Conservation (phyloP, 23 tunicate genomes). For the Pegea sp. region DNA sequence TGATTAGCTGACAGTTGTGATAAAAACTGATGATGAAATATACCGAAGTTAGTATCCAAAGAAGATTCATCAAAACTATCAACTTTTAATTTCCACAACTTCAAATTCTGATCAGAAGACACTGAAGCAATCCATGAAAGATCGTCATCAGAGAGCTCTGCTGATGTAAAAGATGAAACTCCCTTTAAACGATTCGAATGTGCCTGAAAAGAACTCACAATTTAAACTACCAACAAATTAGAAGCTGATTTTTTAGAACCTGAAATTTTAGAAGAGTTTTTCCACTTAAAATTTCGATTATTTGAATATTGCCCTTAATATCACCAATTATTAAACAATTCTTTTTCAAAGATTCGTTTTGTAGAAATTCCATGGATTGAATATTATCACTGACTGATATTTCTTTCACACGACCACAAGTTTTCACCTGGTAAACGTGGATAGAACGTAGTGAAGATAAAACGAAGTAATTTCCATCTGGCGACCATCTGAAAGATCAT, state of each 20-base stretch:
- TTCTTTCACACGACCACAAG: constrained; percentile 31
- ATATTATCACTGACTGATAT: not conserved
- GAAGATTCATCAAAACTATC: too few relatives aligned
- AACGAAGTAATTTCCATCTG: constrained; percentile 27
- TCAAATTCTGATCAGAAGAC: constrained; percentile 28
- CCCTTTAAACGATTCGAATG: constrained; percentile 34
- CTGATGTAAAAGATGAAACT: constrained; percentile 4
- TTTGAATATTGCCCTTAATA: constrained; percentile 10
- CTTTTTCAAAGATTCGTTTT: not conserved
- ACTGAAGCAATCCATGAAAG: constrained; percentile 26
- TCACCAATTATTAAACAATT: constrained; percentile 14
- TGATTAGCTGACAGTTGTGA: too few relatives aligned
- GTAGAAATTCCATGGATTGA: constrained; percentile 13
- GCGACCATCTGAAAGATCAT: constrained; percentile 14
- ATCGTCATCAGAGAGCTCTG: constrained; percentile 2
- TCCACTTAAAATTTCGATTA: constrained; percentile 9
- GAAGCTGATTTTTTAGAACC: constrained; percentile 2
- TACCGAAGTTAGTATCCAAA: too few relatives aligned
- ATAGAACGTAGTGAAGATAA: constrained; percentile 17
- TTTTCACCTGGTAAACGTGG: constrained; percentile 36
- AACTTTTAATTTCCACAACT: constrained; percentile 32
- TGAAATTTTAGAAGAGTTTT: constrained; percentile 1
- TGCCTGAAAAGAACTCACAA: constrained; percentile 7
- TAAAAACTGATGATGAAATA: too few relatives aligned
- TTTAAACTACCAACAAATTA: not conserved